phyloP scores from a whole-genome alignment of 2,113 vertebrate species.

The Phainopepla nitens region DNA sequence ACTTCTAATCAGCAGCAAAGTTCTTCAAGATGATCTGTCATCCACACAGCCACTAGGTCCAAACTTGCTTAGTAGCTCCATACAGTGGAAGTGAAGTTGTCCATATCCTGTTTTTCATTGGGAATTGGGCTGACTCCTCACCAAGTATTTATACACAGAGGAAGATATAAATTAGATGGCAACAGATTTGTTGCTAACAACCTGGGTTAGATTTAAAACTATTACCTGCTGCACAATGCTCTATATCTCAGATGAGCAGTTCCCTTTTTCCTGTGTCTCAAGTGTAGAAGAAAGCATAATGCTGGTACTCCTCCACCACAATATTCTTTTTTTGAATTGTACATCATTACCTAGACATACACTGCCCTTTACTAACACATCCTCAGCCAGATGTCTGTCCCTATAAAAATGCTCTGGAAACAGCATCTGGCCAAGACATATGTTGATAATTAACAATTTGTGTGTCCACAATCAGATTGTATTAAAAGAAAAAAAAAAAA shows the following conservation, averaged over 20 bases:
- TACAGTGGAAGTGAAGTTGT: neutral
- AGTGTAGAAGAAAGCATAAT: neutral
- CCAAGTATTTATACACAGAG: neutral
- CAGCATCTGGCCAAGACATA: neutral
- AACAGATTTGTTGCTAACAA: neutral
- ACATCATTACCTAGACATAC: neutral
- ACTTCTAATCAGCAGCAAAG: neutral
- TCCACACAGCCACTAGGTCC: neutral
- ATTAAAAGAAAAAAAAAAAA: neutral
- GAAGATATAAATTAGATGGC: neutral
- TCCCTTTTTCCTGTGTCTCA: neutral
- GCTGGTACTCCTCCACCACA: neutral
- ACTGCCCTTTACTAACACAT: neutral
- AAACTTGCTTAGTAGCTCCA: neutral
- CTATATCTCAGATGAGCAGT: neutral
- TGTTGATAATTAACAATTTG: neutral
- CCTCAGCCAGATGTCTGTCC: slow-evolving; percentile 2
- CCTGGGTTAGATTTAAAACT: neutral
- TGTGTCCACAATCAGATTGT: neutral
- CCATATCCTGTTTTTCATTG: neutral
- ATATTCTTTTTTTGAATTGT: neutral
- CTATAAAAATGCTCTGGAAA: neutral
- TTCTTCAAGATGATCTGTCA: neutral
- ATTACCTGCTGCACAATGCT: neutral
- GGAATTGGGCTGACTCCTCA: neutral